Base-by-base conservation (phyloP, 2,113 vertebrate species). In the Callaeas wilsoni region DNA sequence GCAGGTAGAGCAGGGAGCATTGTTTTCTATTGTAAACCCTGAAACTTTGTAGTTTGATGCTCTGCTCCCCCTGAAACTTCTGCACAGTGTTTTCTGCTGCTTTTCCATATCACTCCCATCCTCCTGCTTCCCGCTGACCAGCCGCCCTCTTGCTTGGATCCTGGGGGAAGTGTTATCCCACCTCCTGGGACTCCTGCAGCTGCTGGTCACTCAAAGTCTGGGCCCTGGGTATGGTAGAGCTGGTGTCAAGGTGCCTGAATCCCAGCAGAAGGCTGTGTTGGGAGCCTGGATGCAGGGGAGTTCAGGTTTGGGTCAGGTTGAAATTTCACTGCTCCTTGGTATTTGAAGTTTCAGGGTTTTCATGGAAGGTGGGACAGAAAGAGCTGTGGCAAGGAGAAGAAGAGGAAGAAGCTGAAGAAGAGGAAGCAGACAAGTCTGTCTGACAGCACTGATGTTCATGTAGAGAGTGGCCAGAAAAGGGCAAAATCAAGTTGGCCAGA, bases 1-100 rank as follows among this genome's bases (percentile, higher is more conserved):
- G 73, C 94, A 92, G 92, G 79, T 96, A 94, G 71, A 89, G 59
- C 44, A 39, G 13, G 11, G 42, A 11, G 1, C 64, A 80, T 93
- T 94, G 90, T 89, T 88, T 87, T 76, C 81, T 83, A 12, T 56
- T 92, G 81, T 80, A 87, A 89, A 62, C 52, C 30, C 55, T 4
- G 7, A 78, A 95, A 92, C 76, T 94, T 92, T 67, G 83, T 90
- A 74, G 82, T 77, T 63, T 84, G 80, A 29, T 63, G 77, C 73
- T 94, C 26, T 1, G 14, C 22, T 87, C 50, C 11, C 39, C 35
- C 15, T 49, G 88, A 55, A 88, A 67, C n/a, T 49, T 75, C 57
- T 83, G 50, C 39, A 64, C 30, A 29, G 47, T 25, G 23, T 84
- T 84, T 41, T 5, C 4, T 49, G 56, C 65, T 3, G 27, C 57